Evolutionary conservation across 2,888 invertebrate species (phyloP).

Genomic region (Pollenia labialis): DNA sequence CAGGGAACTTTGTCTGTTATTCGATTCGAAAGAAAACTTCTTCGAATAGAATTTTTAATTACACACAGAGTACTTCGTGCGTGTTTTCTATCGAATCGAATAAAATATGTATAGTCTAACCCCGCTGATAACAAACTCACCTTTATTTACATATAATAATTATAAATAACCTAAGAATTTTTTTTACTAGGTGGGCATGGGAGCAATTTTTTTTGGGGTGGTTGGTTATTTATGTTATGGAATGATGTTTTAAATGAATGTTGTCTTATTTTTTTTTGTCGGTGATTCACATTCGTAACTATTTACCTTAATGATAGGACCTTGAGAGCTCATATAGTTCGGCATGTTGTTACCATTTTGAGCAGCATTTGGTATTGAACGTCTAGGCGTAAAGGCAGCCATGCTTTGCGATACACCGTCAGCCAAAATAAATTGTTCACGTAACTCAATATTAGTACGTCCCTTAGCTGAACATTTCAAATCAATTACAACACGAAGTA

Average conservation of each 20-base stretch:
- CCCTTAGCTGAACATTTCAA: constrained; percentile 92
- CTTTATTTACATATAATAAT: too few species aligned
- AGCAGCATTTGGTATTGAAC: constrained; percentile 91
- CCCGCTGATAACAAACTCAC: too few species aligned
- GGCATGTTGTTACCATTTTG: constrained; percentile 84
- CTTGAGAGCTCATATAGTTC: constrained; percentile 86
- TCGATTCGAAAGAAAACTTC: too few species aligned
- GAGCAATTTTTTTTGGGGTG: constrained; percentile 61
- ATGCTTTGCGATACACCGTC: constrained; percentile 99
- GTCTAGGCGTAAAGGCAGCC: constrained; percentile 98
- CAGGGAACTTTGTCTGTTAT: too few species aligned
- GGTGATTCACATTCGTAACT: constrained; percentile 60
- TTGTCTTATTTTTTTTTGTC: constrained; percentile 51
- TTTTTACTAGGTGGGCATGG: constrained; percentile 32
- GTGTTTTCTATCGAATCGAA: too few species aligned
- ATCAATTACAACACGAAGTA: constrained; percentile 59
- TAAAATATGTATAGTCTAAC: too few species aligned
- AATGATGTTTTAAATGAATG: constrained; percentile 59
- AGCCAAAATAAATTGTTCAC: constrained; percentile 99
- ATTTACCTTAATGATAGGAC: constrained; percentile 98
- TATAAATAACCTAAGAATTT: constrained; percentile 10
- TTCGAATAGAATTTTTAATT: too few species aligned
- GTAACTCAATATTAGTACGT: constrained; percentile 99
- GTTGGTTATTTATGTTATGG: constrained; percentile 59
- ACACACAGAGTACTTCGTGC: too few species aligned